Evolutionary conservation across 2,888 invertebrate species (phyloP).

Genomic region (Eugnorisma glareosa): DNA sequence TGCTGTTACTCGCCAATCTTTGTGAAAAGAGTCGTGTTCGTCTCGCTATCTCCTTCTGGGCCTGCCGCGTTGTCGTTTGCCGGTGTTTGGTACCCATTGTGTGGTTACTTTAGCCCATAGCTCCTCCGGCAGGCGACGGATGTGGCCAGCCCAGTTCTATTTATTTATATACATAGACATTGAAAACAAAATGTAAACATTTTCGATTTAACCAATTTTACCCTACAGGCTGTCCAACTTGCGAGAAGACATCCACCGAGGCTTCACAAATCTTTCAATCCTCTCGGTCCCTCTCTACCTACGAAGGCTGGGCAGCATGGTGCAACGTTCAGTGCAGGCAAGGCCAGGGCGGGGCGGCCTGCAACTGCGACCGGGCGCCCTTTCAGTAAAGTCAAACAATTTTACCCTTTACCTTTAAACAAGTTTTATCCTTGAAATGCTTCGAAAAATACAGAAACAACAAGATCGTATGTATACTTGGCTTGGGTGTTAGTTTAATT

Average conservation of each 20-base stretch:
- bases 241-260: conserved; percentile 68
- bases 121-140: too few species aligned
- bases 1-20: too few species aligned
- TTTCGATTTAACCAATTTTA: conserved; percentile 24
- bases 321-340: conserved; percentile 92
- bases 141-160: too few species aligned
- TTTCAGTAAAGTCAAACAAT: conserved; percentile 78
- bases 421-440: conserved; percentile 31
- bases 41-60: too few species aligned
- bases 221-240: conserved; percentile 85
- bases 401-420: conserved; percentile 33
- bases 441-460: conserved; percentile 1
- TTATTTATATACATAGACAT: too few species aligned
- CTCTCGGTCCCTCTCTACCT: conserved; percentile 73
- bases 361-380: conserved; percentile 93
- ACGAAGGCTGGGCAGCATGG: conserved; percentile 91
- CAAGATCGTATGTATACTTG: background rate
- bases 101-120: too few species aligned
- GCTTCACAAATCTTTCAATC: conserved; percentile 29
- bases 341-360: conserved; percentile 94
- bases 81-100: too few species aligned
- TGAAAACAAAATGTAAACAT: too few species aligned
- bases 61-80: too few species aligned
- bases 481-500: background rate
- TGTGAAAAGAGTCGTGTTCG: too few species aligned